Percentiles rank a stretch among this genome's conserved stretches.
Evolutionary conservation across 2,113 vertebrate genomes (phyloP).

Genomic region (Xiphophorus hellerii): DNA sequence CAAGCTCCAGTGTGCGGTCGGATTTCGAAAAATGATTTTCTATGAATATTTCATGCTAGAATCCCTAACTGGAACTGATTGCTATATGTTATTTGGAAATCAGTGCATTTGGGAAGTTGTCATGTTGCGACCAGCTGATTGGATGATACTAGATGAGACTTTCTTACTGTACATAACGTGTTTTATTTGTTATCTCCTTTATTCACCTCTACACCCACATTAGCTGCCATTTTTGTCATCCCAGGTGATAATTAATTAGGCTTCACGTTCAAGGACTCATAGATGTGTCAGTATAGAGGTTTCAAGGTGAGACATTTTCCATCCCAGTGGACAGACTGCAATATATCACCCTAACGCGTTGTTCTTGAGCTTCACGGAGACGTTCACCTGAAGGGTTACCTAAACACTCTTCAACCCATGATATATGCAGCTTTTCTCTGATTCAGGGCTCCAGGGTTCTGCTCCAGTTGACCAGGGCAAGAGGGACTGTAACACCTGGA

Average conservation of each 20-base stretch:
- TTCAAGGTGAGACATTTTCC: background rate
- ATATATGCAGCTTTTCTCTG: background rate
- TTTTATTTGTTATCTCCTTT: background rate
- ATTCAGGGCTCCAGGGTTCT: background rate
- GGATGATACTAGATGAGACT: background rate
- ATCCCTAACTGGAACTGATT: too few species aligned
- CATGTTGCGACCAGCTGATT: background rate
- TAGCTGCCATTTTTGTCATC: background rate
- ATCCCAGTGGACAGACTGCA: background rate
- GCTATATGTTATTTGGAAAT: background rate
- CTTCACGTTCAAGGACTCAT: background rate
- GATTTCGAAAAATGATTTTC: too few species aligned
- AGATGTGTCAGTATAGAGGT: background rate
- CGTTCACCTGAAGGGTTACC: background rate
- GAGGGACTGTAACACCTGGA: background rate
- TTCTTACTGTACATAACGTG: background rate
- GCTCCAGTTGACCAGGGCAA: background rate
- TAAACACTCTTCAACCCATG: background rate
- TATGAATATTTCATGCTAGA: too few species aligned
- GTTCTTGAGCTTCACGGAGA: background rate
- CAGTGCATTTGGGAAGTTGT: background rate
- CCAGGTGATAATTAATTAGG: background rate
- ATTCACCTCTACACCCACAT: background rate
- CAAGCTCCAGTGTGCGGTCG: too few species aligned
- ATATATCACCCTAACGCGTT: background rate